phyloP scores from a whole-genome alignment of 2,888 invertebrate genomes.

The Nephrotoma guestfalica region DNA sequence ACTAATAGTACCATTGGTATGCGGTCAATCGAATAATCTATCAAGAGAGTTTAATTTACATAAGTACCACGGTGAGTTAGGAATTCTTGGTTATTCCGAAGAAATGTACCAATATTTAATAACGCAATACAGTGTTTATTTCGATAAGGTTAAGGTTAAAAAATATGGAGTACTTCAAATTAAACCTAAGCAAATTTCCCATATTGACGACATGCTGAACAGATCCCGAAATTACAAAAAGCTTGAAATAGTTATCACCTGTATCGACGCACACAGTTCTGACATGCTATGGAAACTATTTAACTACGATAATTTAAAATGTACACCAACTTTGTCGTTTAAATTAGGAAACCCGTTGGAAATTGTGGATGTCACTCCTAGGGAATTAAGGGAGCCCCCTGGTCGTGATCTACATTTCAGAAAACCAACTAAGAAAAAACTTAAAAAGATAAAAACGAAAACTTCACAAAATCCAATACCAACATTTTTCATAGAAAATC shows the following conservation, averaged over 20 bases:
- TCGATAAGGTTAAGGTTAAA: background rate
- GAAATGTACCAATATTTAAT: background rate
- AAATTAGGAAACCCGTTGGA: background rate
- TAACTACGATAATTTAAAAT: too few relatives aligned
- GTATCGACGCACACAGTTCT: background rate
- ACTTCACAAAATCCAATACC: too few relatives aligned
- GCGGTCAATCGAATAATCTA: too few relatives aligned
- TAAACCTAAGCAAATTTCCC: background rate
- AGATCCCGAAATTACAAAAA: background rate
- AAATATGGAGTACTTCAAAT: background rate
- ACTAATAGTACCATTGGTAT: background rate
- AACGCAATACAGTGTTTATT: background rate
- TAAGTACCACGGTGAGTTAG: background rate
- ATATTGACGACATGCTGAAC: background rate
- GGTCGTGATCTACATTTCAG: background rate
- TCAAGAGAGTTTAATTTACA: too few relatives aligned
- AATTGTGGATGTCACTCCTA: background rate
- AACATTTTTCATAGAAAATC: background rate
- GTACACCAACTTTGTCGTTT: background rate
- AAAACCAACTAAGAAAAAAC: too few relatives aligned
- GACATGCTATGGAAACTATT: background rate
- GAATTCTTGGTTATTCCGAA: background rate
- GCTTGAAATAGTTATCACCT: background rate
- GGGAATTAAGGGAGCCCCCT: background rate
- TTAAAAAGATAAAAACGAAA: background rate